These are phyloP conservation scores for Margaritifera margaritifera DNA, from an alignment of 2,888 invertebrate genomes.

Conservation along the genomic window DNA sequence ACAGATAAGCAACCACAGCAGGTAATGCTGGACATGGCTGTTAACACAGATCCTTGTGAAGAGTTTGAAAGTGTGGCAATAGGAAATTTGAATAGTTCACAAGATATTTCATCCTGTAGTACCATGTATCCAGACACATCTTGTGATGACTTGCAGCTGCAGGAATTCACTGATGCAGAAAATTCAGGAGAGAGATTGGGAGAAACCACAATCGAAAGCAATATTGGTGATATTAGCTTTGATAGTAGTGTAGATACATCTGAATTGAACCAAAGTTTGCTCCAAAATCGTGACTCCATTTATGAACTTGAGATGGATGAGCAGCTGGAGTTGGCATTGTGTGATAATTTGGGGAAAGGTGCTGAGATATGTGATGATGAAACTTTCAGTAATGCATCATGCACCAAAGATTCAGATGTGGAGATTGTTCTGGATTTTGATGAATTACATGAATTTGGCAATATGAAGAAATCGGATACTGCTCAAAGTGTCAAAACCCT, in stretches of 20 bases:
- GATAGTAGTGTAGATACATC: slow-evolving; percentile 56
- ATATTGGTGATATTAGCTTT: slow-evolving; percentile 55
- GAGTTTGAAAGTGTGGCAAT: slow-evolving; percentile 33
- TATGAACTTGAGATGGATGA: slow-evolving; percentile 70
- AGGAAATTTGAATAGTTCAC: slow-evolving; percentile 25
- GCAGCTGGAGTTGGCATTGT: slow-evolving; percentile 55
- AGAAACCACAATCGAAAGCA: slow-evolving; percentile 28
- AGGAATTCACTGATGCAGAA: slow-evolving; percentile 29
- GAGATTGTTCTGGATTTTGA: slow-evolving; percentile 32
- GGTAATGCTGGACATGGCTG: slow-evolving; percentile 40
- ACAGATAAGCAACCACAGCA: slow-evolving; percentile 4
- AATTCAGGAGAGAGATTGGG: slow-evolving; percentile 17
- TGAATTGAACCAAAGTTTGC: slow-evolving; percentile 32
- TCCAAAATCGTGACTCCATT: slow-evolving; percentile 62
- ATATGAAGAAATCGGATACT: slow-evolving; percentile 41
- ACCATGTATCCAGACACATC: slow-evolving; percentile 37
- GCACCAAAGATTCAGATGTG: slow-evolving; percentile 51
- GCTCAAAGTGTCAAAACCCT: slow-evolving; percentile 50
- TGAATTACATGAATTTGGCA: slow-evolving; percentile 25
- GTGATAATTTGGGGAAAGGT: slow-evolving; percentile 37
- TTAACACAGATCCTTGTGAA: slow-evolving; percentile 46
- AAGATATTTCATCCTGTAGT: slow-evolving; percentile 40
- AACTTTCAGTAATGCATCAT: slow-evolving; percentile 62
- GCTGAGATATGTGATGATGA: slow-evolving; percentile 60
- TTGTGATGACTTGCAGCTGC: slow-evolving; percentile 32